Evolutionary conservation across 64 coral and sea anemone species (phyloP).

Genomic region (Astreopora myriophthalma): DNA sequence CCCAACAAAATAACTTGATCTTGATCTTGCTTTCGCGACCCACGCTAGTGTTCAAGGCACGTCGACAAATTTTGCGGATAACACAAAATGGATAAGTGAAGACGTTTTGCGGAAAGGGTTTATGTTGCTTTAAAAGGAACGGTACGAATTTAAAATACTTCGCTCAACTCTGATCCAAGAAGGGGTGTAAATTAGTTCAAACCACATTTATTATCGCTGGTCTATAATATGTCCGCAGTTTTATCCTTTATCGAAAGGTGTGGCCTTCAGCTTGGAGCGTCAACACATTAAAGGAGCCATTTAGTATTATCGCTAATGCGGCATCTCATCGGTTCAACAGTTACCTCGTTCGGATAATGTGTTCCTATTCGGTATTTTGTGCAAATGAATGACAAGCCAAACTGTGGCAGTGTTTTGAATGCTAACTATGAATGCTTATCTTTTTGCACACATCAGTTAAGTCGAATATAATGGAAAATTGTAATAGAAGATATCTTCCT

Average conservation of each 20-base stretch:
- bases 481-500: too few relatives aligned
- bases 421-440: neutral
- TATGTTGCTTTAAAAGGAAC: neutral
- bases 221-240: neutral
- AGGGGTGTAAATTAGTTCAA: constrained; percentile 18
- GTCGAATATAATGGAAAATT: too few relatives aligned
- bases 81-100: too few relatives aligned
- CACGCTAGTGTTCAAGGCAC: neutral
- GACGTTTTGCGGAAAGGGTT: neutral
- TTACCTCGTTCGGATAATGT: neutral
- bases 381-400: neutral
- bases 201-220: neutral
- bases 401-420: neutral
- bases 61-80: neutral
- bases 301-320: neutral
- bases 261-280: neutral
- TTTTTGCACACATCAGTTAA: neutral
- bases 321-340: neutral
- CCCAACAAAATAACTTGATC: neutral
- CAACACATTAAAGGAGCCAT: neutral
- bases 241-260: neutral
- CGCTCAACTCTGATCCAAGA: neutral
- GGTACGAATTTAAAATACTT: neutral
- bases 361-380: neutral
- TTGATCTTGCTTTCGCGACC: neutral